Evolutionary conservation across 37 sponge, comb jelly and placozoan genomes (phyloP).

Genomic region (Amphimedon queenslandica): DNA sequence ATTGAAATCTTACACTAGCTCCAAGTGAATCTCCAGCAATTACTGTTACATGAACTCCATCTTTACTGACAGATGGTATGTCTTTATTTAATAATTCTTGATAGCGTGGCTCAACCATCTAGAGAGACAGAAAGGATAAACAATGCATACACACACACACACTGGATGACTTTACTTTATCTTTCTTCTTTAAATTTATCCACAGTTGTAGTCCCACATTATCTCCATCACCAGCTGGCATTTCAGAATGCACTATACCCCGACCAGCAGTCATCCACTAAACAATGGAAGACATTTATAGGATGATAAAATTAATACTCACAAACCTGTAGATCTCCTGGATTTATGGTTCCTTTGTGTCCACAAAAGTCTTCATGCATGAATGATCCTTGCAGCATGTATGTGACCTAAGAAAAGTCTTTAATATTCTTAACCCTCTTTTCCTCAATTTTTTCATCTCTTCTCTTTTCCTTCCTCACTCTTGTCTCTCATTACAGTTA

Average conservation of each 20-base stretch:
- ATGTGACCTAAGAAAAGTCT: conserved; percentile 55
- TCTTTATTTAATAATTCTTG: conserved; percentile 73
- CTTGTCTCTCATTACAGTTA: too few relatives aligned
- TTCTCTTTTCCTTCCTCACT: too few relatives aligned
- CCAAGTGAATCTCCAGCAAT: conserved; percentile 86
- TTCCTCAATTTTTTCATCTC: too few relatives aligned
- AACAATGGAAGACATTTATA: background rate
- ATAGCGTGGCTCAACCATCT: conserved; percentile 81
- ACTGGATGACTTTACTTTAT: conserved; percentile 42
- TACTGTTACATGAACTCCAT: conserved; percentile 77
- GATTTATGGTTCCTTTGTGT: conserved; percentile 66
- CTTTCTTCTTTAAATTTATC: conserved; percentile 77
- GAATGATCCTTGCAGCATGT: conserved; percentile 70
- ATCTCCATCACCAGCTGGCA: conserved; percentile 74
- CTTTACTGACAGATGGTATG: conserved; percentile 57
- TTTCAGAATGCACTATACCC: conserved; percentile 91
- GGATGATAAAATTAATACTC: too few relatives aligned
- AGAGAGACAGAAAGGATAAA: background rate
- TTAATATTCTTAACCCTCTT: too few relatives aligned
- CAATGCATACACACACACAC: too few relatives aligned
- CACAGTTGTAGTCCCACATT: conserved; percentile 88
- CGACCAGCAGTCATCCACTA: conserved; percentile 97
- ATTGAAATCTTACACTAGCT: conserved; percentile 25
- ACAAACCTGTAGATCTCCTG: conserved; percentile 50
- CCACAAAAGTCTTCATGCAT: conserved; percentile 88